Conservation (phyloP, 64 coral and sea anemone species). For the Porites australiensis region DNA sequence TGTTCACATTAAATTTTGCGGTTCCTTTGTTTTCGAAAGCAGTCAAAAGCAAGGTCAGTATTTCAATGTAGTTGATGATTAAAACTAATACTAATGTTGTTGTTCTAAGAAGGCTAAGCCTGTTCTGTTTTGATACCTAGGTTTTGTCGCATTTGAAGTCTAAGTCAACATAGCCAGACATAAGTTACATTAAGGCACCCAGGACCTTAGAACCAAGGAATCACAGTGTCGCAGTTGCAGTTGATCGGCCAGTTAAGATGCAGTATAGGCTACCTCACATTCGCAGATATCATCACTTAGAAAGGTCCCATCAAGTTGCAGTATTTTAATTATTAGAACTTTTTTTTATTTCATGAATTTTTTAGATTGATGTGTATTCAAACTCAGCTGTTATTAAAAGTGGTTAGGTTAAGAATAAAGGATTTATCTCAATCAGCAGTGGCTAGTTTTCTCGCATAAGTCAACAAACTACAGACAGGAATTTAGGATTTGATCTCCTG, state of each 20-base stretch:
- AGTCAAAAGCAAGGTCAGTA: neutral
- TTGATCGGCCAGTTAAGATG: constrained; percentile 47
- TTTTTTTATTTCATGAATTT: constrained; percentile 29
- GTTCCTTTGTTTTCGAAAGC: no score
- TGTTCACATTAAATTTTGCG: no score
- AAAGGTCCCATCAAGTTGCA: constrained; percentile 29
- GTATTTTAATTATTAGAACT: neutral
- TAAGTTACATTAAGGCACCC: constrained; percentile 48
- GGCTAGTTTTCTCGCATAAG: constrained; percentile 7
- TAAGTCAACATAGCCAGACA: constrained; percentile 56
- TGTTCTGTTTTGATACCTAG: constrained; percentile 58
- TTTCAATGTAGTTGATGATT: neutral
- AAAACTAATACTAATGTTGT: constrained; percentile 10
- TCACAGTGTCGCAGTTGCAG: constrained; percentile 36
- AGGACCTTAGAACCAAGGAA: neutral
- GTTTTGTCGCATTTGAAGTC: constrained; percentile 56
- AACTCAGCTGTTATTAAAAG: constrained; percentile 46
- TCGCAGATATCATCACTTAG: constrained; percentile 20
- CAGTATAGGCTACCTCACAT: constrained; percentile 46
- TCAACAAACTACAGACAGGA: neutral
- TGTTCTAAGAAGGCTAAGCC: constrained; percentile 36
- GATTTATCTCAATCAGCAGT: constrained; percentile 14
- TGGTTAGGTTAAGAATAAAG: constrained; percentile 57
- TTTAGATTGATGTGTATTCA: constrained; percentile 15
- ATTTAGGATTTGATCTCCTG: neutral